Base-by-base conservation (phyloP, 92 coral and sea anemone genomes). In the Metridium senile region DNA sequence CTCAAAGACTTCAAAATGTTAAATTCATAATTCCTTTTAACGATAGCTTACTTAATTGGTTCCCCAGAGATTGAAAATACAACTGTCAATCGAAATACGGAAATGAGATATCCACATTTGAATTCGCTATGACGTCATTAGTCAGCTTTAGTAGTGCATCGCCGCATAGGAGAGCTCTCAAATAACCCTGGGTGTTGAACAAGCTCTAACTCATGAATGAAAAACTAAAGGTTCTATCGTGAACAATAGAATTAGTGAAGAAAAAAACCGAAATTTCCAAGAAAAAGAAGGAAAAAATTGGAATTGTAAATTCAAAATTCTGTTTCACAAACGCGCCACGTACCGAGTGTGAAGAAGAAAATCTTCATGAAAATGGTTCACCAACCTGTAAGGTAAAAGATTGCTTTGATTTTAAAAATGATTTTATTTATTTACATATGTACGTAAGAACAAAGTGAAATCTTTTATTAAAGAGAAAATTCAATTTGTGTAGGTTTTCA, bases 341-440 rank as follows among this genome's bases (percentile, higher is more conserved):
- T n/a, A n/a, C n/a, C n/a, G n/a, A n/a, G n/a, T n/a, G n/a, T n/a
- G n/a, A n/a, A n/a, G n/a, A n/a, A n/a, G n/a, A n/a, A n/a, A n/a
- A n/a, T n/a, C n/a, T n/a, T n/a, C n/a, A n/a, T 2, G 32, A 61
- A 61, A 11, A 61, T 61, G 66, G 66, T 61, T 7, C 66, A 61
- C 23, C 66, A 61, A 26, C 66, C 66, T 1, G 30, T 10, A 6
- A 61, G 66, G 66, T 61, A 61, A 22, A 2, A 23, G 1, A 61
- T 2, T 9, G 1, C 2, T 61, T 23, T 10, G 66, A 11, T 54
- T 54, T n/a, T 7, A 45, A 21, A 54, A 54, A 61, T 22, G 1
- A 26, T 26, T 22, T 27, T 9, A 22, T 61, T 61, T 61, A 27
- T n/a, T n/a, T n/a, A n/a, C n/a, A n/a, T n/a, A n/a, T n/a, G n/a